A percentile compares a stretch with the other conserved stretches of the same genome.
Conservation (phyloP, 2,113 vertebrate genomes). For the Xenopus laevis region DNA sequence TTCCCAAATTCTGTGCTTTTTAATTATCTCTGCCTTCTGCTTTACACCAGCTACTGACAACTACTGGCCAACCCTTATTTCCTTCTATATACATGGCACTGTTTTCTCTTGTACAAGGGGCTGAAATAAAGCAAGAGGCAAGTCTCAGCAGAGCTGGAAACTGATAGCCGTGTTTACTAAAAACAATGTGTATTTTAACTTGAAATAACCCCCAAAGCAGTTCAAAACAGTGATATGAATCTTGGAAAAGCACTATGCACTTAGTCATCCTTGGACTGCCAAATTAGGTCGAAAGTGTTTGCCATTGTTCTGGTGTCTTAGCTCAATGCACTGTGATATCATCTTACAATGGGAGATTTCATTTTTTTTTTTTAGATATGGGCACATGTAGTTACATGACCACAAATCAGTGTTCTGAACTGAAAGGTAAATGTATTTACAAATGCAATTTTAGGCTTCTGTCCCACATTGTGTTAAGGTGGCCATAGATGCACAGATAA, state of each 20-base stretch:
- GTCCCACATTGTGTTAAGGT: too few species aligned
- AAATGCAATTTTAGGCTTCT: too few species aligned
- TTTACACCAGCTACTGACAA: too few species aligned
- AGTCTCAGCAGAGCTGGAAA: not conserved
- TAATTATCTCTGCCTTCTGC: too few species aligned
- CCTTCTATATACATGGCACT: too few species aligned
- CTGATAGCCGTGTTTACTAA: not conserved
- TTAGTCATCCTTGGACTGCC: not conserved
- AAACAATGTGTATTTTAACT: slow-evolving; percentile 9
- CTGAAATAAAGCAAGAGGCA: not conserved
- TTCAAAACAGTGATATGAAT: slow-evolving; percentile 3
- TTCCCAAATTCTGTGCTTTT: too few species aligned
- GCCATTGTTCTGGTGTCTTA: not conserved
- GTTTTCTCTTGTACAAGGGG: too few species aligned
- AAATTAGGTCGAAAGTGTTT: not conserved
- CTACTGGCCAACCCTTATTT: too few species aligned
- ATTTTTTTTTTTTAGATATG: not conserved
- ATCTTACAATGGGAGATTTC: not conserved
- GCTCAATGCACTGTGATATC: not conserved
- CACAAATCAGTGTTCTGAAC: too few species aligned
- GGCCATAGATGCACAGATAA: too few species aligned
- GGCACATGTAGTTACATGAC: not conserved
- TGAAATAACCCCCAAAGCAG: slow-evolving; percentile 6
- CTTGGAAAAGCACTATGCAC: not conserved
- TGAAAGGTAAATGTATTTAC: too few species aligned